Percentiles rank a stretch among this genome's conserved stretches.
These are phyloP conservation scores for Phortica variegata DNA, from an alignment of 1,140 invertebrate genomes.

Conservation along the genomic window DNA sequence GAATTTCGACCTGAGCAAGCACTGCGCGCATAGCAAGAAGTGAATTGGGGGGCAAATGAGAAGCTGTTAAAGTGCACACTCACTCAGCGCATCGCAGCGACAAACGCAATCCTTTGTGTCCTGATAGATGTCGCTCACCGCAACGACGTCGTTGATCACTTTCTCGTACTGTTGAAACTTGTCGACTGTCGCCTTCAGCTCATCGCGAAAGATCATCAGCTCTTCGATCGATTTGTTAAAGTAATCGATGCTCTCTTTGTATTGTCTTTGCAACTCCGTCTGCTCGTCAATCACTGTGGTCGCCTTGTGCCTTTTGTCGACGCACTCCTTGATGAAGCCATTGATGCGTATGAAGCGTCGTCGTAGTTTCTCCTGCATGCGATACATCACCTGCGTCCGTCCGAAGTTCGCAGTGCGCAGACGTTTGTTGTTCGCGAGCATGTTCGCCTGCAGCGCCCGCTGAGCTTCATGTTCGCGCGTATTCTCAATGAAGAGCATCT, in stretches of 20 bases:
- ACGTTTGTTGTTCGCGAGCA: conserved; percentile 29
- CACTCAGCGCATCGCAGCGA: conserved; percentile 51
- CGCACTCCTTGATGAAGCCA: conserved; percentile 43
- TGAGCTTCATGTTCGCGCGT: conserved; percentile 36
- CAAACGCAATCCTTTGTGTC: conserved; percentile 48
- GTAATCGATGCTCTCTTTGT: conserved; percentile 22
- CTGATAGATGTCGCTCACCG: conserved; percentile 36
- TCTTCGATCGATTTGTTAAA: conserved; percentile 16
- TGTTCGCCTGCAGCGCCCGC: conserved; percentile 30
- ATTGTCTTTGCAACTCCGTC: conserved; percentile 19
- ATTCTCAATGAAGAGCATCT: conserved; percentile 42
- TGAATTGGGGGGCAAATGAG: neutral
- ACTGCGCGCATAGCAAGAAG: conserved; percentile 15
- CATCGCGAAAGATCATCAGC: conserved; percentile 19
- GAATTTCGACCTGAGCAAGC: conserved; percentile 46
- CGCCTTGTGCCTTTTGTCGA: conserved; percentile 33
- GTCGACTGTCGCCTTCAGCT: conserved; percentile 29
- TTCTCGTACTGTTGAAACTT: conserved; percentile 42
- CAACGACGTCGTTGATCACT: conserved; percentile 42
- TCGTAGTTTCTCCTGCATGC: conserved; percentile 34
- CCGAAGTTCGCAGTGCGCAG: conserved; percentile 28
- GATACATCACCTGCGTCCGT: conserved; percentile 37
- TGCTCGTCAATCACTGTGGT: conserved; percentile 30
- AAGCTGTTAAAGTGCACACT: conserved; percentile 1
- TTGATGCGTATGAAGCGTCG: conserved; percentile 44